Percentiles rank a stretch among this genome's conserved stretches.
Conservation (phyloP, 2,888 invertebrate species). For the Andricus quercusramuli region DNA sequence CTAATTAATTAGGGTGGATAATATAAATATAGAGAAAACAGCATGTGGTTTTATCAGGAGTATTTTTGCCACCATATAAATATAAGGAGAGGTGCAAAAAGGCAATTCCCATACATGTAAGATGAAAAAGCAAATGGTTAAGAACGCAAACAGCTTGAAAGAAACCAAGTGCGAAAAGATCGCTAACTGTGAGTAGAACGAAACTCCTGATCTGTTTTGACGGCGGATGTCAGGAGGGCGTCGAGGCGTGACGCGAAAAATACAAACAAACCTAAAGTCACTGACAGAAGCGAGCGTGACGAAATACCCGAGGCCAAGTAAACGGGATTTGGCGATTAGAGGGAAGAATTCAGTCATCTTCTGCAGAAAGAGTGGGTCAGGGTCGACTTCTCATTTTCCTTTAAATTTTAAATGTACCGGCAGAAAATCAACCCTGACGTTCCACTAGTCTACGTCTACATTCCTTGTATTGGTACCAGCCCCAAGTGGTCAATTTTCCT, state of each 20-base stretch:
- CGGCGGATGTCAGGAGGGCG: constrained; percentile 53
- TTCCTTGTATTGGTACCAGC: constrained; percentile 17
- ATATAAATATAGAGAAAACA: constrained; percentile 12
- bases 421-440: constrained; percentile 22
- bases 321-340: constrained; percentile 70
- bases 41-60: not conserved
- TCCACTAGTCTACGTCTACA: not conserved
- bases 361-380: constrained; percentile 59
- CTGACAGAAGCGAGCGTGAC: constrained; percentile 19
- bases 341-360: constrained; percentile 25
- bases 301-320: constrained; percentile 44
- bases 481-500: not conserved
- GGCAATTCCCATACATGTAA: not conserved
- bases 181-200: constrained; percentile 34
- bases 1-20: constrained; percentile 10
- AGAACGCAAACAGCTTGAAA: not conserved
- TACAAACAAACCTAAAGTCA: constrained; percentile 49
- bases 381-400: constrained; percentile 58
- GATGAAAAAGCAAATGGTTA: constrained; percentile 17
- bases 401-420: constrained; percentile 21
- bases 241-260: constrained; percentile 61
- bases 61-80: not conserved
- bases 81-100: not conserved
- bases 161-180: constrained; percentile 31
- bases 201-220: constrained; percentile 63